Evolutionary conservation across 2,888 invertebrate genomes (phyloP).

Genomic region (Leucania comma): DNA sequence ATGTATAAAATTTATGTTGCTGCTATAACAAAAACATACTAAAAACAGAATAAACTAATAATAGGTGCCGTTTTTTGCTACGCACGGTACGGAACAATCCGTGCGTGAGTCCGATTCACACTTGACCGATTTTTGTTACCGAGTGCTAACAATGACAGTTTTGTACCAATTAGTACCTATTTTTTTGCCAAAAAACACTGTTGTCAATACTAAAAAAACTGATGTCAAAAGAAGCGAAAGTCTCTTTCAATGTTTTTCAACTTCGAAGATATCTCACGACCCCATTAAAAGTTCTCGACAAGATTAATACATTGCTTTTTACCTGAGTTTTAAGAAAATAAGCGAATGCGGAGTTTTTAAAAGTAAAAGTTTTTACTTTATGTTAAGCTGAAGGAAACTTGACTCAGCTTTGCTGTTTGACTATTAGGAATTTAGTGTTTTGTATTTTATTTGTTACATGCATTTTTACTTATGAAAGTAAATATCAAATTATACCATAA

Average conservation of each 20-base stretch:
- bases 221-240: slow-evolving; percentile 4
- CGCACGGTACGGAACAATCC: too few relatives aligned
- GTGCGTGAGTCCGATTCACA: too few relatives aligned
- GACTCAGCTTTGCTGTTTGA: neutral
- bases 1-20: too few relatives aligned
- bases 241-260: slow-evolving; percentile 33
- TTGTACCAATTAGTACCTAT: slow-evolving; percentile 9
- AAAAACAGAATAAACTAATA: too few relatives aligned
- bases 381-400: neutral
- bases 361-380: slow-evolving; percentile 24
- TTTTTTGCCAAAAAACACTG: slow-evolving; percentile 10
- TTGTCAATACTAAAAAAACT: slow-evolving; percentile 16
- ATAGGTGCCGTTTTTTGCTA: too few relatives aligned
- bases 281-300: slow-evolving; percentile 68
- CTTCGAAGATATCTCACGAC: slow-evolving; percentile 22
- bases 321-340: slow-evolving; percentile 38
- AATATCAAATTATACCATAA: too few relatives aligned
- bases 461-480: too few relatives aligned
- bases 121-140: neutral
- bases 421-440: neutral
- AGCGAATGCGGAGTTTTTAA: slow-evolving; percentile 25
- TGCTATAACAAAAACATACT: too few relatives aligned
- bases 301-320: slow-evolving; percentile 58
- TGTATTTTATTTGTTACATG: neutral
- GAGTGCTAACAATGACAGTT: neutral